Evolutionary conservation across 2,888 invertebrate genomes (phyloP), one percentile per base, ranked within the genome.

Genomic region (Timema podura): DNA sequence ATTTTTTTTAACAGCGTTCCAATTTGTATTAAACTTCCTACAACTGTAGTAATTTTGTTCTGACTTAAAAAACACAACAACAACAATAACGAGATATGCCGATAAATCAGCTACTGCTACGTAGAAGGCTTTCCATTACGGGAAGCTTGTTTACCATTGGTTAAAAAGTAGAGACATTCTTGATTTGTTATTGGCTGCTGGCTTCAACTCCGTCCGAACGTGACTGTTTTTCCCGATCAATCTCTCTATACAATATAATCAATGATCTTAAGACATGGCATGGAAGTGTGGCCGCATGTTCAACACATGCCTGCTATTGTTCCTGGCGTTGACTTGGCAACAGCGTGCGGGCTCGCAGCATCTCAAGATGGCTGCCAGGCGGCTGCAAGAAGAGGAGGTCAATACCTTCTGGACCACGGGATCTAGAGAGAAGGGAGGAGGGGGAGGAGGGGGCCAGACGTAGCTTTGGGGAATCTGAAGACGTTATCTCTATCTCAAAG

Each of bases 141-240:
- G 3, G 30, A 30, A 30, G 30, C 30, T 30, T 30, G 30, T 30
- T 30, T 61, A 30, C 57, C 44, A 61, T 61, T 61, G 61, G 61
- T 15, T 61, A 30, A 30, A 30, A n/a, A 57, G 57, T 15, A 57
- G 30, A 57, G 61, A 61, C 44, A 61, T 61, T 61, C 61, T 45
- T 61, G 61, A 61, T 61, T 61, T 61, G 30, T 61, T 61, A 61
- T 61, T 61, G 61, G 61, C 61, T 61, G 61, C 11, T 13, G 61
- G 61, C 11, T 30, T 45, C 13, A 45, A 45, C 30, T 30, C 10
- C 57, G 15, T 51, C 15, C 10, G 61, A 11, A 61, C 61, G 61
- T 61, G 61, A 61, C 61, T 61, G 61, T 61, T 45, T 45, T 61
- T 45, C 6, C 61, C 45, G 61, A 61, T 61, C 61, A 45, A 61